Base-by-base conservation (phyloP, 2,797 vertebrate species). In the Pempheris klunzingeri region DNA sequence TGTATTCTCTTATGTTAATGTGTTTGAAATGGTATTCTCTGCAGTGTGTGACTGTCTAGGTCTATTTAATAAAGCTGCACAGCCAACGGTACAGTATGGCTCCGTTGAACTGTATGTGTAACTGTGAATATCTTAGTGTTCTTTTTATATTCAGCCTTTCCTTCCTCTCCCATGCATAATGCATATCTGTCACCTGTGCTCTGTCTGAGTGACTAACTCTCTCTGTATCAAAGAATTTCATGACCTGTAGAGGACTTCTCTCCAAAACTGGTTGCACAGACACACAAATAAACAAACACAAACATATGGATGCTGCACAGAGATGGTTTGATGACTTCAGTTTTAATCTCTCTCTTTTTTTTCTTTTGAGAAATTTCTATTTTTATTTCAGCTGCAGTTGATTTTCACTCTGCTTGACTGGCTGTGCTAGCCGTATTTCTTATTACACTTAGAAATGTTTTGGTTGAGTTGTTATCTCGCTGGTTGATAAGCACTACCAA, bases 141-240 rank as follows among this genome's bases (percentile, higher is more conserved):
- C 87, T 91, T 92, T 93, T 91, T 92, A 90, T 90, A 91, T 85
- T 88, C 82, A 64, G 58, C 72, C 75, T 67, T 85, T 64, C 86
- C 88, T 88, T 81, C 78, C 78, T 69, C 61, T 78, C 20, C 49
- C 78, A 91, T 93, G 84, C 86, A 93, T 93, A 81, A 94, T 92
- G 71, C 85, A 94, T 91, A 78, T 83, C 88, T 93, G 91, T 94
- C 93, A 93, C 93, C 93, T 92, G 87, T 84, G 87, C 88, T 94
- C 86, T 79, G 72, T 91, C 84, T 92, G 83, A 90, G 80, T 14
- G 46, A 84, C 89, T 89, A 90, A 90, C 82, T 93, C 87, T 53
- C 68, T 85, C 78, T 74, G 69, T 87, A 92, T 92, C 87, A 91
- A 90, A 92, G 81, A 76, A 74, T 84, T 65, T 80, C 69, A 81